phyloP scores from a whole-genome alignment of 30 jellyfish, hydroid and myxozoan genomes.

The Turritopsis rubra region DNA sequence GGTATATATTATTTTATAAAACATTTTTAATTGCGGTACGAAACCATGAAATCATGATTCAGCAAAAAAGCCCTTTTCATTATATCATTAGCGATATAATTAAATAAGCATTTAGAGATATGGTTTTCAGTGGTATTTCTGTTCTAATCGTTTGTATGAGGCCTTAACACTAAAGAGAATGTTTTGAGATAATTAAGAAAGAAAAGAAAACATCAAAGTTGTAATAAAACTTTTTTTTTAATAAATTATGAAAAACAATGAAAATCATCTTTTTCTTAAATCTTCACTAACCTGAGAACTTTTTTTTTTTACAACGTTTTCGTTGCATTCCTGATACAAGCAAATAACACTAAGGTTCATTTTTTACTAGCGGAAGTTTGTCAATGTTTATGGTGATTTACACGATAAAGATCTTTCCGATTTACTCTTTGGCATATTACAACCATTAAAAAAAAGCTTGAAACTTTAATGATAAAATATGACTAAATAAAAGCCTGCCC shows the following conservation, averaged over 20 bases:
- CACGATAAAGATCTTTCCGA: too few relatives aligned
- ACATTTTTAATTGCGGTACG: background rate
- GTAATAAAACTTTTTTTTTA: background rate
- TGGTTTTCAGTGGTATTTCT: too few relatives aligned
- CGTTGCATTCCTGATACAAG: too few relatives aligned
- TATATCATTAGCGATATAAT: background rate
- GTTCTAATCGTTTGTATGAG: background rate
- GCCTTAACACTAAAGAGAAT: background rate
- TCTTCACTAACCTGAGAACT: background rate
- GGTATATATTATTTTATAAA: background rate
- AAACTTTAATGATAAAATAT: too few relatives aligned
- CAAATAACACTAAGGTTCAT: too few relatives aligned
- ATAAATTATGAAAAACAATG: background rate
- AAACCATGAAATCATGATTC: background rate
- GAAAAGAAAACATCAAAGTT: background rate
- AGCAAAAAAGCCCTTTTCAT: background rate
- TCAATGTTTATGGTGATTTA: too few relatives aligned
- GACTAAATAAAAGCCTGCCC: too few relatives aligned
- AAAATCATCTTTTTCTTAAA: background rate
- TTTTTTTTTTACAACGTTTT: too few relatives aligned
- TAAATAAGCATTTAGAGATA: too few relatives aligned
- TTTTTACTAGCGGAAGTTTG: too few relatives aligned
- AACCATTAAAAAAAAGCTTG: too few relatives aligned
- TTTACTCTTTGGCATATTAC: too few relatives aligned
- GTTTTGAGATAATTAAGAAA: background rate